Base-by-base conservation (phyloP, 2,888 invertebrate species). In the Chalcosyrphus nemorum region DNA sequence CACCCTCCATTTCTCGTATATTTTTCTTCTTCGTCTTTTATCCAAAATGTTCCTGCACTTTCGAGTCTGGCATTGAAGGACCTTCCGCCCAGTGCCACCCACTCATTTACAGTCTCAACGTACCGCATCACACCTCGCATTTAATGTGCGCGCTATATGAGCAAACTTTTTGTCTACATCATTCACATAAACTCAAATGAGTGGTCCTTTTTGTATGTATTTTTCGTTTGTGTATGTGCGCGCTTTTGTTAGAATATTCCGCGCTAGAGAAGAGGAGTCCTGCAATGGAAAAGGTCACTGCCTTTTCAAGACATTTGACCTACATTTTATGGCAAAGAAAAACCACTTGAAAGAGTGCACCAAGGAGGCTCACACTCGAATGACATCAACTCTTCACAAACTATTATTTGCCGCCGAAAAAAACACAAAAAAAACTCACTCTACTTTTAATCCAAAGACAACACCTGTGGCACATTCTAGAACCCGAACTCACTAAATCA, bases 391-490 rank as follows among this genome's bases (percentile, higher is more conserved):
- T 74, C 59, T 45, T 74, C 19, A 52, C 71, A 57, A 59, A 57
- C 45, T 15, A 75, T 56, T 45, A 45, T 65, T 56, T 61, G 35
- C 7, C 15, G 68, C 17, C 27, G 9, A 21, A 54, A 17, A 81
- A 81, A 41, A 47, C 45, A 21, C 61, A 17, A 81, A 81, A 41
- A 47, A 54, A n/a, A n/a, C n/a, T n/a, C n/a, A n/a, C n/a, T n/a
- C 21, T n/a, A 6, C 29, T 47, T 57, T 43, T 63, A 29, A 27
- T 38, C 41, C 54, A 41, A 19, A n/a, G 65, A 56, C 32, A 81
- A 38, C 75, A 81, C 81, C 81, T 75, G 81, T 81, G 75, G 81
- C 81, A 57, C 56, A 52, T 50, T 63, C 21, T 9, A 47, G 47
- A 11, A 21, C 32, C 15, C 19, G 4, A 6, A 15, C 9, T 29